phyloP scores from a whole-genome alignment of 2,113 vertebrate genomes.

The Cyanoderma ruficeps region DNA sequence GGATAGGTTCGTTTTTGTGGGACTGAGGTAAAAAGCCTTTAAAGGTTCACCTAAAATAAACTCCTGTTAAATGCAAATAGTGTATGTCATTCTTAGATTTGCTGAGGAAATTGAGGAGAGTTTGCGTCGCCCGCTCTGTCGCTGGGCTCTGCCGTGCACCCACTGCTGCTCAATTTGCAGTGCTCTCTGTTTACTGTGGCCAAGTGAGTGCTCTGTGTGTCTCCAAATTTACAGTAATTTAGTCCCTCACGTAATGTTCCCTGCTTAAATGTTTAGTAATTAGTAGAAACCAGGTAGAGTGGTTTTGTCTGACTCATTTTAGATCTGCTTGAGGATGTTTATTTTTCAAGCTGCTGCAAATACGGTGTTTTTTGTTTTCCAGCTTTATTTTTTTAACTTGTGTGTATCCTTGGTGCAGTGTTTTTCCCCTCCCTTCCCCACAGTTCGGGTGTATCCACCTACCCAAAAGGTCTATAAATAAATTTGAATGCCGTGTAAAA shows the following conservation, averaged over 20 bases:
- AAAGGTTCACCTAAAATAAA: neutral
- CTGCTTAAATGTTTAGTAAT: slow-evolving; percentile 57
- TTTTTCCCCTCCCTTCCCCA: slow-evolving; percentile 11
- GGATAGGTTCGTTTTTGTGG: neutral
- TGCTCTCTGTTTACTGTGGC: slow-evolving; percentile 22
- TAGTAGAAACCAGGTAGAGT: slow-evolving; percentile 15
- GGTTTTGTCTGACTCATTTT: slow-evolving; percentile 43
- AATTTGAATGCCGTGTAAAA: neutral
- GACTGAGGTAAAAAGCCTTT: neutral
- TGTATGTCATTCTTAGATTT: neutral
- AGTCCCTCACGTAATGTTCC: slow-evolving; percentile 37
- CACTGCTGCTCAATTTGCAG: slow-evolving; percentile 22
- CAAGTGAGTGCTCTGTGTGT: neutral
- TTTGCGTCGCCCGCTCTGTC: neutral
- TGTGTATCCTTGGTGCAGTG: neutral
- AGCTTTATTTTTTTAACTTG: slow-evolving; percentile 34
- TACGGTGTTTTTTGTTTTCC: neutral
- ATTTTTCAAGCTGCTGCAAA: slow-evolving; percentile 12
- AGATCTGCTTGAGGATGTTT: slow-evolving; percentile 49
- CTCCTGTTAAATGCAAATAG: neutral
- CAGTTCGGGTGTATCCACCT: slow-evolving; percentile 3
- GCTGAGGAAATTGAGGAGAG: slow-evolving; percentile 5
- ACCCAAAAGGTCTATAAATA: slow-evolving; percentile 60
- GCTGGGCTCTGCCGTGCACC: neutral
- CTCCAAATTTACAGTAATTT: slow-evolving; percentile 48